phyloP scores from a whole-genome alignment of 2,797 vertebrate genomes.

The Tokudaia tokunoshimensis region DNA sequence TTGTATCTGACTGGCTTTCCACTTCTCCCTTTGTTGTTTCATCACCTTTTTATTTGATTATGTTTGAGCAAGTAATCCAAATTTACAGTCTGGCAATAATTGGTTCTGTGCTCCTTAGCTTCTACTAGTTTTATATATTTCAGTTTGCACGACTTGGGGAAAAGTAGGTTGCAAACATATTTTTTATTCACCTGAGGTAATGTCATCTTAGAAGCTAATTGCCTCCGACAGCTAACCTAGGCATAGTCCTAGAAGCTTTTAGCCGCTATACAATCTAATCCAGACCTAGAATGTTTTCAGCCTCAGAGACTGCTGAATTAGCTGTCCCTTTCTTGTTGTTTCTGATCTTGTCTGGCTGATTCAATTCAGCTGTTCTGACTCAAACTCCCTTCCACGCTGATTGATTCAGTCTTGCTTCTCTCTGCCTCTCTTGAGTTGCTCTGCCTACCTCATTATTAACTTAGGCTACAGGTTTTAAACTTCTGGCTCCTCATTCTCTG shows the following conservation, averaged over 20 bases:
- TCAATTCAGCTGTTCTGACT: neutral
- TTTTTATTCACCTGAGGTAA: neutral
- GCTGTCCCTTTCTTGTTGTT: neutral
- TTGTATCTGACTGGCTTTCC: neutral
- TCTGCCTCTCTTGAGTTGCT: neutral
- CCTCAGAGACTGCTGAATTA: neutral
- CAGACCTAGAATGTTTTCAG: neutral
- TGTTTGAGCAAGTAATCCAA: neutral
- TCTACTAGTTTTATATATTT: neutral
- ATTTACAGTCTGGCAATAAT: rapidly evolving
- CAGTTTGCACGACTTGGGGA: neutral
- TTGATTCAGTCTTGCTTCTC: neutral
- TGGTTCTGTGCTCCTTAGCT: neutral
- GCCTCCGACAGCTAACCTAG: neutral
- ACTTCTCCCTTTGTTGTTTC: neutral
- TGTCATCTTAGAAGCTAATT: neutral
- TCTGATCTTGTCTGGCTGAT: neutral
- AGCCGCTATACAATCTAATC: neutral
- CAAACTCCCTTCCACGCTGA: neutral
- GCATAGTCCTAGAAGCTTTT: neutral
- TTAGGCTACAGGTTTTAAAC: neutral
- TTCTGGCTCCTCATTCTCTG: neutral
- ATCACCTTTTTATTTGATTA: neutral
- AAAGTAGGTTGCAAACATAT: neutral
- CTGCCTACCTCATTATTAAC: neutral